phyloP scores from a whole-genome alignment of 2,797 vertebrate species.

The Neopelma chrysocephalum region DNA sequence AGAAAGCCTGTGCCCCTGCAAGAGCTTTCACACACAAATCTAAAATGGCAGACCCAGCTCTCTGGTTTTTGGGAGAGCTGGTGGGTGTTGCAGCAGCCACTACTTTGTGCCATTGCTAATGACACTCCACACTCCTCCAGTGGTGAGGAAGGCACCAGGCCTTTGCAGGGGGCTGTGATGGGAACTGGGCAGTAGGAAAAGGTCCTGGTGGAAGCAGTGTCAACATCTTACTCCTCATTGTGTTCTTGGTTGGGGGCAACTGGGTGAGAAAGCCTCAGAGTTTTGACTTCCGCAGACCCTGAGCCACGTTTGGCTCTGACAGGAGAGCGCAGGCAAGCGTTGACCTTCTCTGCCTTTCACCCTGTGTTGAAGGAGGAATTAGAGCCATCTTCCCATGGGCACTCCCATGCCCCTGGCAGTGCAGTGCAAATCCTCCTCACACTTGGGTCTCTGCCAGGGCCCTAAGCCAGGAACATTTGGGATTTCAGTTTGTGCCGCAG shows the following conservation, averaged over 20 bases:
- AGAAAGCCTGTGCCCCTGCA: not conserved
- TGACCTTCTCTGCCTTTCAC: not conserved
- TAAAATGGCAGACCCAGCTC: not conserved
- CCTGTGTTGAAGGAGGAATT: not conserved
- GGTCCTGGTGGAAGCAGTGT: not conserved
- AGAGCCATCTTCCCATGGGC: not conserved
- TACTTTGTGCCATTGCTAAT: not conserved
- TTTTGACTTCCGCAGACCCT: not conserved
- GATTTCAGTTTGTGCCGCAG: not conserved
- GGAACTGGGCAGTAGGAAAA: not conserved
- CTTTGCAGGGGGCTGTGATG: not conserved
- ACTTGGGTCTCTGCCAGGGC: not conserved
- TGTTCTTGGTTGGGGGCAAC: not conserved
- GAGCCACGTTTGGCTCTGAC: not conserved
- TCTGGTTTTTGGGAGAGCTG: not conserved
- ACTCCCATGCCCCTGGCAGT: not conserved
- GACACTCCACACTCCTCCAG: not conserved
- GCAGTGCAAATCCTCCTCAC: not conserved
- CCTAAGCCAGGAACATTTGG: not conserved
- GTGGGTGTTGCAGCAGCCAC: not conserved
- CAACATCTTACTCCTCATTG: not conserved
- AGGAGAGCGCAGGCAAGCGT: not conserved
- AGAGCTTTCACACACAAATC: not conserved
- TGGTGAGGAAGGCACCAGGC: not conserved
- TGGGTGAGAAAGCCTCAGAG: not conserved